These are phyloP conservation scores for Mesocentrotus franciscanus DNA, from an alignment of 53 echinoderm and acorn worm genomes.

Conservation along the genomic window DNA sequence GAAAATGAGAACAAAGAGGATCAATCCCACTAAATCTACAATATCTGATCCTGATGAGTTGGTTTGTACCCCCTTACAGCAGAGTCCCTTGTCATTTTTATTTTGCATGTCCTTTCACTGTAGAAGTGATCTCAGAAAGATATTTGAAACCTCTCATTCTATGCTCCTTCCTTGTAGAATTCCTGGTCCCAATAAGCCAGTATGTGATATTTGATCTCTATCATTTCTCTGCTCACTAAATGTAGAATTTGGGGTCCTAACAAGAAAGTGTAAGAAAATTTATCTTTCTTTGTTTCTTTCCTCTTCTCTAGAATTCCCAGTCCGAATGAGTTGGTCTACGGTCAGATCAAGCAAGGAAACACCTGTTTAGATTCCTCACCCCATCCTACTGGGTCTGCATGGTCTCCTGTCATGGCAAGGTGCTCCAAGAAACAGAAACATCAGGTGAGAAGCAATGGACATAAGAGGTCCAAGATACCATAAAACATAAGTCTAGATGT, in stretches of 20 bases:
- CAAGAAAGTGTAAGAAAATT: background rate
- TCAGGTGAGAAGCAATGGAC: constrained; percentile 67
- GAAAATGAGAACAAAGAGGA: no score
- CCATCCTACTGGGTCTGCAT: constrained; percentile 81
- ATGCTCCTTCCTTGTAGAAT: background rate
- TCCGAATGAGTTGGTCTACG: constrained; percentile 81
- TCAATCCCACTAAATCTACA: no score
- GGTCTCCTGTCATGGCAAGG: constrained; percentile 82
- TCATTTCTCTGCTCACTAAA: no score
- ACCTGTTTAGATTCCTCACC: constrained; percentile 81
- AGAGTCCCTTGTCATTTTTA: no score
- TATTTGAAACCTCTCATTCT: no score
- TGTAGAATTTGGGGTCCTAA: no score
- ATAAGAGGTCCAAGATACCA: background rate
- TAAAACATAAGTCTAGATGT: background rate
- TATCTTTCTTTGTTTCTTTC: background rate
- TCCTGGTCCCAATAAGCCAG: no score
- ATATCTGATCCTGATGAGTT: background rate
- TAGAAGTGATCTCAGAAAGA: no score
- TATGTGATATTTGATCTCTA: no score
- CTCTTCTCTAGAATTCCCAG: constrained; percentile 70
- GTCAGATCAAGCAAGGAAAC: constrained; percentile 82
- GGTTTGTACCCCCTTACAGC: background rate
- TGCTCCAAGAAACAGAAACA: constrained; percentile 76
- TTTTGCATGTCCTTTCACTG: no score